Percentiles rank a stretch among this genome's conserved stretches.
These are phyloP conservation scores for Hippocampus guttulatus DNA, from an alignment of 2,113 vertebrate species.

Conservation along the genomic window DNA sequence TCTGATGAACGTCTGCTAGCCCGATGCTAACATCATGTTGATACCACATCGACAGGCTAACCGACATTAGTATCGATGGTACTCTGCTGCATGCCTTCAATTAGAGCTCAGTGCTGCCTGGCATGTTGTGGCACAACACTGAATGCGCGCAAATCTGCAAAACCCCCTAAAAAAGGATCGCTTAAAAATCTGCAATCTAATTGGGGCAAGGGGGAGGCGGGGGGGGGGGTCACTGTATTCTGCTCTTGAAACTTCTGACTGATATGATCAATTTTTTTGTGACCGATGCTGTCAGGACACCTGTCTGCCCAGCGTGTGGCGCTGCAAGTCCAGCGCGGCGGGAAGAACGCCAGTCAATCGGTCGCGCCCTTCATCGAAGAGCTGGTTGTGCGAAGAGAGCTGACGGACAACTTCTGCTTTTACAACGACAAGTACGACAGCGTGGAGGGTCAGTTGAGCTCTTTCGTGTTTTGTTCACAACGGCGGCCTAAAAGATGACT, in stretches of 20 bases:
- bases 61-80: too few species aligned
- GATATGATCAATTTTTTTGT: not conserved
- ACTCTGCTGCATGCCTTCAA: too few species aligned
- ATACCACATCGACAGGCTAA: too few species aligned
- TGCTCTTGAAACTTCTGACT: not conserved
- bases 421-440: conserved; percentile 85
- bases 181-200: too few species aligned
- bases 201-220: too few species aligned
- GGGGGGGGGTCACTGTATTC: not conserved
- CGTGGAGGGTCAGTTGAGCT: conserved; percentile 70
- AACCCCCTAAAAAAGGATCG: too few species aligned
- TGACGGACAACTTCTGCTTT: conserved; percentile 89
- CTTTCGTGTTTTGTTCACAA: not conserved
- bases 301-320: conserved; percentile 81
- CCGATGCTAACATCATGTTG: too few species aligned
- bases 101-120: too few species aligned
- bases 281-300: conserved; percentile 71
- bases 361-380: conserved; percentile 78
- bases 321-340: conserved; percentile 71
- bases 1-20: too few species aligned
- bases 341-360: conserved; percentile 51
- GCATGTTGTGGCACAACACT: too few species aligned
- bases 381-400: conserved; percentile 82
- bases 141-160: too few species aligned
- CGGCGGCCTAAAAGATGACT: not conserved